Evolutionary conservation across 2,888 invertebrate genomes (phyloP).

Genomic region (Cremastobaeus sp.): DNA sequence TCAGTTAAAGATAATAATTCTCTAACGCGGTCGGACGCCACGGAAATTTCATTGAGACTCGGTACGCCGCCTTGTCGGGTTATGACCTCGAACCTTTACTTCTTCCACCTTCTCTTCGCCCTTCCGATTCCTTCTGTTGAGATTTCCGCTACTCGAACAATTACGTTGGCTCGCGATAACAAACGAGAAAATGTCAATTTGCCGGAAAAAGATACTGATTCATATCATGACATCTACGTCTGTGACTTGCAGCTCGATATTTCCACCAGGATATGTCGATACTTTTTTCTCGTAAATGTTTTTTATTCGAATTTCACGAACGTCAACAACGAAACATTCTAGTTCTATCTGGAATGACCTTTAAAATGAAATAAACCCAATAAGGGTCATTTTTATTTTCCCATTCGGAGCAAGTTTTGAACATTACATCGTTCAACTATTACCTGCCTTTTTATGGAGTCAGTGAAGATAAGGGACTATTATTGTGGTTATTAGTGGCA

Average conservation of each 20-base stretch:
- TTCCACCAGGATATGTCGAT: constrained; percentile 10
- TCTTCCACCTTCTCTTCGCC: constrained; percentile 30
- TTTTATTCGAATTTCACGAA: too few relatives aligned
- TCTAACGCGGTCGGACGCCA: constrained; percentile 61
- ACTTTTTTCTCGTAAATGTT: background rate
- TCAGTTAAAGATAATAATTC: constrained; percentile 67
- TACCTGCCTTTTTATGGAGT: too few relatives aligned
- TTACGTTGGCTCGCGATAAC: constrained; percentile 37
- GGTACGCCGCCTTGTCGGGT: constrained; percentile 47
- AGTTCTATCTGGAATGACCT: too few relatives aligned
- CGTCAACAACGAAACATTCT: too few relatives aligned
- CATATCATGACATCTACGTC: constrained; percentile 12
- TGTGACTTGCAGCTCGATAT: constrained; percentile 13
- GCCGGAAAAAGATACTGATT: constrained; percentile 35
- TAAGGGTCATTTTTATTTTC: too few relatives aligned
- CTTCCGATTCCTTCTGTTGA: constrained; percentile 46
- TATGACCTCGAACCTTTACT: constrained; percentile 43
- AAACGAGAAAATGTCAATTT: constrained; percentile 49
- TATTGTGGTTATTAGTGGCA: constrained; percentile 13
- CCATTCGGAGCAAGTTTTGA: background rate
- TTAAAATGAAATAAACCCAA: too few relatives aligned
- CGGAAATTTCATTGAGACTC: constrained; percentile 61
- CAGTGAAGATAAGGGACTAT: background rate
- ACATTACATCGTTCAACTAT: background rate
- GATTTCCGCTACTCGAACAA: constrained; percentile 54